Percentiles rank a stretch among this genome's conserved stretches.
Evolutionary conservation across 2,113 vertebrate genomes (phyloP).

Genomic region (Proteles cristata): DNA sequence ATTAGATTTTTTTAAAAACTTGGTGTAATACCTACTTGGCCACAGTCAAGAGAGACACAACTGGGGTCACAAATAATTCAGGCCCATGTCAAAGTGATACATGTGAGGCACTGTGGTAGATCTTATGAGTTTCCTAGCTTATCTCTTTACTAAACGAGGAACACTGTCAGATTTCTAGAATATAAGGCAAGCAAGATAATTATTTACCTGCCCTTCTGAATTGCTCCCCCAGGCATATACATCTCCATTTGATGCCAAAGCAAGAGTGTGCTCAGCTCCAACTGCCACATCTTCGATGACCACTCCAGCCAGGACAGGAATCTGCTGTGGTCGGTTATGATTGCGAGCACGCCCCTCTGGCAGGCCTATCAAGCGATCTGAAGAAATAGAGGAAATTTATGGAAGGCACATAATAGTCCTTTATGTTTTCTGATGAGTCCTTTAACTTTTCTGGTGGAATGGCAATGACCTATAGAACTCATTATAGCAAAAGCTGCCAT

Average conservation of each 20-base stretch:
- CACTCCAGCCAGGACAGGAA: conserved; percentile 87
- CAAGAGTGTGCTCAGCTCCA: conserved; percentile 90
- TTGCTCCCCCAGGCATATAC: conserved; percentile 93
- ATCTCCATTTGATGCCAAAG: conserved; percentile 88
- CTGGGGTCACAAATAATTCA: neutral
- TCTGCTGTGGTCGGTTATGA: conserved; percentile 90
- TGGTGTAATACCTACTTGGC: neutral
- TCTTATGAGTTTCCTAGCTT: neutral
- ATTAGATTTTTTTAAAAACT: neutral
- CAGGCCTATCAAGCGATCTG: conserved; percentile 91
- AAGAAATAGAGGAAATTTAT: conserved; percentile 13
- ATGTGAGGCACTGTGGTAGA: neutral
- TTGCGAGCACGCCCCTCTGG: conserved; percentile 92
- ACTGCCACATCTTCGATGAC: conserved; percentile 90
- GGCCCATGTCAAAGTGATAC: neutral
- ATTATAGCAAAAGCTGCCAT: neutral
- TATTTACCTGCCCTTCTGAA: conserved; percentile 90
- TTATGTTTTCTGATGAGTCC: neutral
- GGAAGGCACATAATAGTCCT: neutral
- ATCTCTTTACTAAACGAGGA: neutral
- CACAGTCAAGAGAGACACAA: neutral
- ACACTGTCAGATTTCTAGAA: neutral
- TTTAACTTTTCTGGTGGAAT: neutral
- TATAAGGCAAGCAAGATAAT: neutral
- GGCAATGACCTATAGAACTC: neutral